Conservation (phyloP, 2,888 invertebrate genomes). For the Acanthosepion esculentum region DNA sequence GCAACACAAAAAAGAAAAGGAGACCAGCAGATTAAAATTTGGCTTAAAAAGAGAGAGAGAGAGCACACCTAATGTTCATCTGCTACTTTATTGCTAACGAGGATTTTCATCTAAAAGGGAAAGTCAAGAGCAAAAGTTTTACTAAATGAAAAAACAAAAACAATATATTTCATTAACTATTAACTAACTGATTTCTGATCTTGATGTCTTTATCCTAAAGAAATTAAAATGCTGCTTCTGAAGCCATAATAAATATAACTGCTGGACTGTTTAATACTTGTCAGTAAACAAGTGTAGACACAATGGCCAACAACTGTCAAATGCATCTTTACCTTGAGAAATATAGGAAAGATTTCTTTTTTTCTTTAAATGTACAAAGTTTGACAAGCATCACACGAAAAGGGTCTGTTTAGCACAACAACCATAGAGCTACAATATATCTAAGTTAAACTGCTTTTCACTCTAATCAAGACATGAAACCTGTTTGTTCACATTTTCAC, state of each 20-base stretch:
- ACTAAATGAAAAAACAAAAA: not conserved
- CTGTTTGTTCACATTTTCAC: not conserved
- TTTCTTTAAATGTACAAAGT: not conserved
- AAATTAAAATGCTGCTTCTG: not conserved
- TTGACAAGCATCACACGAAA: not conserved
- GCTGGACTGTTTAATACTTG: conserved; percentile 2
- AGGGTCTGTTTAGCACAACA: not conserved
- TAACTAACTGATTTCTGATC: not conserved
- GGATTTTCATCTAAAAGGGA: not conserved
- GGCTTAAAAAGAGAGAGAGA: too few relatives aligned
- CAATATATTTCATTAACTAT: not conserved
- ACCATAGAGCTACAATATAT: not conserved
- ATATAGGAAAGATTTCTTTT: not conserved
- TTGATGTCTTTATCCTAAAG: not conserved
- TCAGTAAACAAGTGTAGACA: not conserved
- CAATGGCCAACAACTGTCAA: not conserved
- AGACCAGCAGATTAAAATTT: not conserved
- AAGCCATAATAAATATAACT: not conserved
- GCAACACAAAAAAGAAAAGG: too few relatives aligned
- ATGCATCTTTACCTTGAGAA: not conserved
- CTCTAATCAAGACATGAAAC: not conserved
- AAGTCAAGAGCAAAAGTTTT: not conserved
- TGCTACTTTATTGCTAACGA: not conserved
- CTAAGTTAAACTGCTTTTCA: not conserved
- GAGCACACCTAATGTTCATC: not conserved